Percentiles rank a stretch among this genome's conserved stretches.
These are phyloP conservation scores for Wiebesia pumilae DNA, from an alignment of 1,140 invertebrate species.

Conservation along the genomic window DNA sequence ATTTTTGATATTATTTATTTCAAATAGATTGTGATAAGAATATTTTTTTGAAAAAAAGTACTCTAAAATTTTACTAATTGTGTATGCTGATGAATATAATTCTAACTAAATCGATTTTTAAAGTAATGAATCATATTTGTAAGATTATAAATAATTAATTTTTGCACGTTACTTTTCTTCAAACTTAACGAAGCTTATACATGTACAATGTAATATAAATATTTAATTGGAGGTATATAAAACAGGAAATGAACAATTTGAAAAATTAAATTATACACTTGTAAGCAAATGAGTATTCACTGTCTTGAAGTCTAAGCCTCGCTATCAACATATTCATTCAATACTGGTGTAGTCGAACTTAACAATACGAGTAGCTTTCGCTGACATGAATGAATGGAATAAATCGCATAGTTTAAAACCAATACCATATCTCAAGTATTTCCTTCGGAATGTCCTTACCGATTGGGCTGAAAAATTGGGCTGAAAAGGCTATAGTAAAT, in stretches of 20 bases:
- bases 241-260: not conserved
- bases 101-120: not conserved
- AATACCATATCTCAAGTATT: not conserved
- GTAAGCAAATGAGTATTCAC: not conserved
- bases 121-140: no score
- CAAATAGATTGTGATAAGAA: no score
- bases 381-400: conserved; percentile 7
- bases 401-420: not conserved
- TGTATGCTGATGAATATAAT: not conserved
- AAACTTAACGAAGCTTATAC: no score
- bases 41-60: no score
- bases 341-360: not conserved
- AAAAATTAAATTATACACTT: not conserved
- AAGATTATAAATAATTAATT: no score
- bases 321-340: not conserved
- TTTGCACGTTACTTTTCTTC: no score
- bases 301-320: not conserved
- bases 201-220: no score
- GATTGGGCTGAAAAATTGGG: conserved; percentile 13
- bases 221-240: not conserved
- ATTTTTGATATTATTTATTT: no score
- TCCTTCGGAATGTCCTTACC: not conserved
- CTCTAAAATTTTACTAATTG: no score
- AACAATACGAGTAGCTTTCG: not conserved
- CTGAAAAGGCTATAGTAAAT: not conserved